phyloP scores from a whole-genome alignment of 2,888 invertebrate species.

The Leucania comma region DNA sequence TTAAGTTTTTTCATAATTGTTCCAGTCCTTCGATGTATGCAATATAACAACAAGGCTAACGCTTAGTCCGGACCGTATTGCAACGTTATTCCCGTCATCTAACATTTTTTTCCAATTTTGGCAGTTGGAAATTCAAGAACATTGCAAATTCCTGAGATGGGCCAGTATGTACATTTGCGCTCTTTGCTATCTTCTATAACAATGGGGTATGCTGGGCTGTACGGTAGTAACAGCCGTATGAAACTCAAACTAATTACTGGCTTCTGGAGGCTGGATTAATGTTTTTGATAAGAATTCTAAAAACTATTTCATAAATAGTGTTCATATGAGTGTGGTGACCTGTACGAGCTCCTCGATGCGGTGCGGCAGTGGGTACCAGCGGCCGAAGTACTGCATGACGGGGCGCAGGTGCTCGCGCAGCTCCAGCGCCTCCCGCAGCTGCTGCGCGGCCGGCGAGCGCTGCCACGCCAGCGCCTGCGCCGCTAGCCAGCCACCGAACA shows the following conservation, averaged over 20 bases:
- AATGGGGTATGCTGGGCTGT: no score
- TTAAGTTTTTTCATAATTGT: no score
- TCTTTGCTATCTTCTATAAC: no score
- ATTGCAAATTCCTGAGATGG: not conserved
- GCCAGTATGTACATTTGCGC: no score
- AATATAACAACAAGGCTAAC: no score
- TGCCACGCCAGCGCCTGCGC: conserved; percentile 68
- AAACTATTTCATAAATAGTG: not conserved
- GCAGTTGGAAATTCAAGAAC: not conserved
- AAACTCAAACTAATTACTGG: not conserved
- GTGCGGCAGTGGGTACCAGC: conserved; percentile 72
- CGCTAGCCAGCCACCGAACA: conserved; percentile 68
- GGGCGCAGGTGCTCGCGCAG: conserved; percentile 70
- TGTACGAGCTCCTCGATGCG: conserved; percentile 68
- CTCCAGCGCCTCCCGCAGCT: conserved; percentile 69
- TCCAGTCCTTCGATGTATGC: no score
- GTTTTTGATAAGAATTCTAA: not conserved
- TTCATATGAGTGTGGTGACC: conserved; percentile 51
- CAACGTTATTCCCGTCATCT: no score
- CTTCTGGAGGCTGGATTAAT: not conserved
- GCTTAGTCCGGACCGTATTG: no score
- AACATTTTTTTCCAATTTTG: no score
- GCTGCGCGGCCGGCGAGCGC: conserved; percentile 61
- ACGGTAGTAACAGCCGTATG: not conserved
- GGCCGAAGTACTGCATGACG: conserved; percentile 70